Evolutionary conservation across 2,888 invertebrate genomes (phyloP), one percentile per base, ranked within the genome.

Genomic region (Sylvicola cinctus): DNA sequence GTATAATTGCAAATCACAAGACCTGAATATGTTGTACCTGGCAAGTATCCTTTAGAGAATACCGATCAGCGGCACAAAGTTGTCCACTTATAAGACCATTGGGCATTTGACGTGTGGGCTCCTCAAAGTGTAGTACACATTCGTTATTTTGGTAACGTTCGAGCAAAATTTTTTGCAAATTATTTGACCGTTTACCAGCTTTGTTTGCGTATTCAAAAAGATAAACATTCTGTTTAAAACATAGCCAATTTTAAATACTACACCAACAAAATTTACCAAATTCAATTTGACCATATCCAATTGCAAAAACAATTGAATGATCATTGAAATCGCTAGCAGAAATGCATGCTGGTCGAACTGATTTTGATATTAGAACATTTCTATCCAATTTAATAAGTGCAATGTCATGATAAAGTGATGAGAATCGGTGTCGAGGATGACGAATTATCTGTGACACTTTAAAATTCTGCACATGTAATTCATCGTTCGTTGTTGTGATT

Each of bases 351-450:
- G 74, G 74, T 29, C 67, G 54, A 1, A 68, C 56, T 42, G 51
- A 58, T n/a, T 55, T 50, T 26, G 54, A 58, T 38, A 66, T 60
- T 16, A 6, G 16, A 26, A 10, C 52, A 28, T 35, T 36, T 0
- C 49, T 45, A 0, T 48, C 49, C 26, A 76, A 49, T 44, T 67
- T 61, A 1, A 78, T 37, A 0, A 78, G 50, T 0, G 74, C 74
- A 33, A 78, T 71, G 44, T 78, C 77, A 42, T 74, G 58, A 52
- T 77, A 75, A 14, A 62, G 60, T 0, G 46, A 42, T 0, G 65
- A 64, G 0, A 64, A 58, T 1, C 48, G 49, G 51, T 73, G 74
- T 0, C 58, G 46, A 0, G 72, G 72, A 44, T 75, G 70, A 3
- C 52, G 49, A 37, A 59, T 53, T 16, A 36, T 33, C 10, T 17